Conservation (phyloP, 2,888 invertebrate species). For the Callosobruchus maculatus region DNA sequence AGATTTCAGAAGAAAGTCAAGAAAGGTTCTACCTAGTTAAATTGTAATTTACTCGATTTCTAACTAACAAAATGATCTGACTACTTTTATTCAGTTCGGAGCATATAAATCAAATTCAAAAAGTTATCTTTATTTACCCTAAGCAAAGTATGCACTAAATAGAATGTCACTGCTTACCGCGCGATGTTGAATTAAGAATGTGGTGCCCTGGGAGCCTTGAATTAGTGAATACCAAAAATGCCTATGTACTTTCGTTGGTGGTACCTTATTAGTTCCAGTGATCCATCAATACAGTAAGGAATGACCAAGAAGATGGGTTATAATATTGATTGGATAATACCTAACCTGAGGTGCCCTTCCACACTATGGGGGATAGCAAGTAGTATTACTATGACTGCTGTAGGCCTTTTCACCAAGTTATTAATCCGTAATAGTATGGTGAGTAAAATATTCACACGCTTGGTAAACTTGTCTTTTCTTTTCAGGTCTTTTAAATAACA, state of each 20-base stretch:
- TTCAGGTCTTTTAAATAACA: slow-evolving; percentile 78
- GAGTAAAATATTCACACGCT: background rate
- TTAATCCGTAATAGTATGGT: slow-evolving; percentile 63
- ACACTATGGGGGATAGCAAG: slow-evolving; percentile 78
- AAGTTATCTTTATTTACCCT: background rate
- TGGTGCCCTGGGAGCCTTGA: background rate
- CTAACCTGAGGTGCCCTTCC: slow-evolving; percentile 68
- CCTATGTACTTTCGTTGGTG: background rate
- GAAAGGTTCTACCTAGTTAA: no score
- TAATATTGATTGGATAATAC: slow-evolving; percentile 81
- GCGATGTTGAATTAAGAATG: background rate
- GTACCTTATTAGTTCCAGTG: background rate
- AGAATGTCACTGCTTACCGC: background rate
- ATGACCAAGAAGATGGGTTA: slow-evolving; percentile 55
- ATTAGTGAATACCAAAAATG: background rate
- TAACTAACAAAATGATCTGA: background rate
- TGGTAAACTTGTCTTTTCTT: slow-evolving; percentile 25
- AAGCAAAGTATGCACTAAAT: background rate
- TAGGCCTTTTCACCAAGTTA: slow-evolving; percentile 83
- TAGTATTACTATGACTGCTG: slow-evolving; percentile 74
- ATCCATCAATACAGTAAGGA: background rate
- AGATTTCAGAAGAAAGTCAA: no score
- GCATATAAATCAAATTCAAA: background rate
- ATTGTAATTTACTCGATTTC: no score
- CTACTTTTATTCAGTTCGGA: background rate